Percentiles rank a stretch among this genome's conserved stretches.
These are phyloP conservation scores for Chorisops tibialis DNA, from an alignment of 2,888 invertebrate genomes.

Conservation along the genomic window DNA sequence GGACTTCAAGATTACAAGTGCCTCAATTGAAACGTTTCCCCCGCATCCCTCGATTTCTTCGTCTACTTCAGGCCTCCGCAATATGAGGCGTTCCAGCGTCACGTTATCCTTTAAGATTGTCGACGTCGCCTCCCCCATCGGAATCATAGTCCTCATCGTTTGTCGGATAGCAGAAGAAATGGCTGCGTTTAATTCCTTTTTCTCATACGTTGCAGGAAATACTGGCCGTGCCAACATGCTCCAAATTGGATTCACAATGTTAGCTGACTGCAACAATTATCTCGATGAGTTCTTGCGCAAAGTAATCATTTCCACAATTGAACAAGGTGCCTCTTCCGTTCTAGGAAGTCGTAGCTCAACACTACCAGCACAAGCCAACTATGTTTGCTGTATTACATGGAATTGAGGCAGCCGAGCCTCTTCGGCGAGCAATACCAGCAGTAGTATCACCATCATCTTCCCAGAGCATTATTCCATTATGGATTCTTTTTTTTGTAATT, in stretches of 20 bases:
- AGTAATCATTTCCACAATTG: constrained; percentile 1
- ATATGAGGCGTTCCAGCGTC: no score
- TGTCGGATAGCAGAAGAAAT: not conserved
- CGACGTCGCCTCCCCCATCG: no score
- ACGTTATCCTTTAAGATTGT: no score
- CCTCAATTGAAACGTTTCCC: no score
- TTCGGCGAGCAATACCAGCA: not conserved
- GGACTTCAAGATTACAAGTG: no score
- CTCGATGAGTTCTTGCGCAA: constrained; percentile 14
- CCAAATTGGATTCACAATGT: constrained; percentile 10
- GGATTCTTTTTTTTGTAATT: constrained; percentile 7
- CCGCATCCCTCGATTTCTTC: no score
- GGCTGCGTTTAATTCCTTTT: not conserved
- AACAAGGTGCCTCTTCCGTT: not conserved
- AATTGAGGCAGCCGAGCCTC: no score
- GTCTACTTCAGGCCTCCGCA: no score
- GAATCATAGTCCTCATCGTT: no score
- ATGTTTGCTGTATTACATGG: no score
- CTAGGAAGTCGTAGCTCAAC: no score
- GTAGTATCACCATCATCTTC: not conserved
- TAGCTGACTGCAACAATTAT: constrained; percentile 19
- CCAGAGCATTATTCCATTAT: constrained; percentile 13
- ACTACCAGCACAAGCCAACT: no score
- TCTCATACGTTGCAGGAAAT: constrained; percentile 18
- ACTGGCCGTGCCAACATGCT: constrained; percentile 10